These are phyloP conservation scores for Hippocampus comes DNA, from an alignment of 2,113 vertebrate species.

Conservation along the genomic window DNA sequence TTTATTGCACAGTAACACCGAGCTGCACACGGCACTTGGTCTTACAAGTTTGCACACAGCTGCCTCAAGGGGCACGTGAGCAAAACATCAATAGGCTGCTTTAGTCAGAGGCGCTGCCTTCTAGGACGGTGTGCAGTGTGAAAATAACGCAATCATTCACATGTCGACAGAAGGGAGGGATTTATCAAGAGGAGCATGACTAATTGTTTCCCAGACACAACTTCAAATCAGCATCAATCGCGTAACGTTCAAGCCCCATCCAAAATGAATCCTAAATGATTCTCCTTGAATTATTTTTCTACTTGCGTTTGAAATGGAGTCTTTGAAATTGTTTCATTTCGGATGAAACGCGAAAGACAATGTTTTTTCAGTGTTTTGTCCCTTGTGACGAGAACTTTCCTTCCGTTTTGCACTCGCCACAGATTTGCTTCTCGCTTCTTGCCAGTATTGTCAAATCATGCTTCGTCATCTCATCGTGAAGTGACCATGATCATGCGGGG, in stretches of 20 bases:
- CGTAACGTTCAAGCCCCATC: neutral
- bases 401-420: neutral
- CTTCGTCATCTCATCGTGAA: neutral
- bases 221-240: neutral
- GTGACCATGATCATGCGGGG: neutral
- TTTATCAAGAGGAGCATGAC: neutral
- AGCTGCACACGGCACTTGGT: conserved; percentile 49
- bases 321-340: too few species aligned
- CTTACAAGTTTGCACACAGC: conserved; percentile 35
- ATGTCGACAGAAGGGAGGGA: neutral
- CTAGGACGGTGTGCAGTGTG: conserved; percentile 15
- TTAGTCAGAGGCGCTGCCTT: conserved; percentile 34
- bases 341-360: neutral
- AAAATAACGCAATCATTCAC: neutral
- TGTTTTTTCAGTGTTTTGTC: neutral
- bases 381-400: neutral
- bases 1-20: neutral
- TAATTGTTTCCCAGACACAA: neutral
- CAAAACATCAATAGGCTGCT: neutral
- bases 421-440: neutral
- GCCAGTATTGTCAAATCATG: neutral
- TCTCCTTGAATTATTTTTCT: too few species aligned
- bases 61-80: conserved; percentile 5
- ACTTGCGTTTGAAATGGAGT: too few species aligned
- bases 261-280: neutral